These are phyloP conservation scores for Erannis defoliaria DNA, from an alignment of 2,888 invertebrate species.

Conservation along the genomic window DNA sequence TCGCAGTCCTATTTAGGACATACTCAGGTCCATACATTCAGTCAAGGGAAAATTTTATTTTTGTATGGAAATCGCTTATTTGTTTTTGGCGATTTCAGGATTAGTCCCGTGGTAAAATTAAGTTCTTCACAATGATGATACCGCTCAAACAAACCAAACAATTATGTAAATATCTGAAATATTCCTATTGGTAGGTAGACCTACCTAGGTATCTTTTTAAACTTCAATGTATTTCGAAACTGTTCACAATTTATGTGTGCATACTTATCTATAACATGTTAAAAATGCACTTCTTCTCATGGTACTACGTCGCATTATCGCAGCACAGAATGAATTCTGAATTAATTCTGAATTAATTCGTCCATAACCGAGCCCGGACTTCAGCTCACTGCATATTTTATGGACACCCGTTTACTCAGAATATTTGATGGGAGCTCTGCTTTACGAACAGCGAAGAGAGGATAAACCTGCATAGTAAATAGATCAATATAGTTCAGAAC, in stretches of 20 bases:
- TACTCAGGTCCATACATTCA: too few relatives aligned
- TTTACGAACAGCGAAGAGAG: constrained; percentile 53
- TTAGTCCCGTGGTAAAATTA: too few relatives aligned
- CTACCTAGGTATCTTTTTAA: too few relatives aligned
- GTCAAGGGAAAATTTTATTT: too few relatives aligned
- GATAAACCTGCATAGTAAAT: constrained; percentile 48
- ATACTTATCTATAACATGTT: neutral
- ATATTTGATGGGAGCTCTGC: constrained; percentile 66
- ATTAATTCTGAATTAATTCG: constrained; percentile 54
- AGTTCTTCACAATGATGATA: too few relatives aligned
- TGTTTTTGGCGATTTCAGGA: too few relatives aligned
- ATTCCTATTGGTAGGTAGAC: too few relatives aligned
- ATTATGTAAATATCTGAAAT: too few relatives aligned
- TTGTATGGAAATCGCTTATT: too few relatives aligned
- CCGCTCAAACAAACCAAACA: too few relatives aligned
- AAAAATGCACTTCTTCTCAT: constrained; percentile 3
- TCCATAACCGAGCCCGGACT: constrained; percentile 51
- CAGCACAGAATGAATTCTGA: constrained; percentile 31
- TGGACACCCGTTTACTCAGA: constrained; percentile 68
- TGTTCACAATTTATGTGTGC: neutral
- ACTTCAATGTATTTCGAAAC: neutral
- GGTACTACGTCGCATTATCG: neutral
- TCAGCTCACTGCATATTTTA: constrained; percentile 69
- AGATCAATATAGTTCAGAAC: constrained; percentile 32
- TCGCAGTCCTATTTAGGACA: too few relatives aligned